These are phyloP conservation scores for Brenthis daphne DNA, from an alignment of 2,888 invertebrate species.

Conservation along the genomic window DNA sequence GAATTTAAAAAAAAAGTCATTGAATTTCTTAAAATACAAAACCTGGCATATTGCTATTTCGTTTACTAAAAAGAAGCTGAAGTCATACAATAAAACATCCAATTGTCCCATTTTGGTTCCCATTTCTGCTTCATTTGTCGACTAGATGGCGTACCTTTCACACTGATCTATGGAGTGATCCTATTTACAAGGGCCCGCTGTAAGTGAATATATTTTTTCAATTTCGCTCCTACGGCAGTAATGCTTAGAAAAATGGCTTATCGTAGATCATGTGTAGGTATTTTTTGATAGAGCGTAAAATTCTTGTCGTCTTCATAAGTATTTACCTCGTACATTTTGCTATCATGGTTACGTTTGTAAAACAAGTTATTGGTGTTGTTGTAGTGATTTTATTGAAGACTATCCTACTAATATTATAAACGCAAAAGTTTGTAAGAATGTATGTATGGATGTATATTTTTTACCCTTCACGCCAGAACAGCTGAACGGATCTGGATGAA, in stretches of 20 bases:
- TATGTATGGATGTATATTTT: too few relatives aligned
- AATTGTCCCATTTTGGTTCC: constrained; percentile 17
- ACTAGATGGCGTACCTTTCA: constrained; percentile 51
- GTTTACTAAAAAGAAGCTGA: background rate
- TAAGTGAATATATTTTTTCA: constrained; percentile 64
- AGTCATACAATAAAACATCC: constrained; percentile 14
- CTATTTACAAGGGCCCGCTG: constrained; percentile 44
- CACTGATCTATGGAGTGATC: constrained; percentile 61
- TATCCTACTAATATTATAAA: too few relatives aligned
- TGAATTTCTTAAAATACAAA: too few relatives aligned
- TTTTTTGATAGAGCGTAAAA: constrained; percentile 30
- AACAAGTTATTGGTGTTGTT: constrained; percentile 14
- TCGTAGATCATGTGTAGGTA: constrained; percentile 35
- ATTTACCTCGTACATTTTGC: constrained; percentile 6
- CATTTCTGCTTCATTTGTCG: constrained; percentile 61
- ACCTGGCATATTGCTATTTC: background rate
- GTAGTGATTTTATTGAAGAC: too few relatives aligned
- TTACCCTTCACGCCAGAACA: too few relatives aligned
- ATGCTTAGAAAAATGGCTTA: constrained; percentile 44
- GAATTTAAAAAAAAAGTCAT: too few relatives aligned
- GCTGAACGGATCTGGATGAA: too few relatives aligned
- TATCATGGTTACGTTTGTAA: background rate
- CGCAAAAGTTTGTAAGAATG: too few relatives aligned
- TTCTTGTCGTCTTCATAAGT: constrained; percentile 27
- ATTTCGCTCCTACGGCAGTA: constrained; percentile 43